Base-by-base conservation (phyloP, 2,113 vertebrate species). In the Lepisosteus oculatus region DNA sequence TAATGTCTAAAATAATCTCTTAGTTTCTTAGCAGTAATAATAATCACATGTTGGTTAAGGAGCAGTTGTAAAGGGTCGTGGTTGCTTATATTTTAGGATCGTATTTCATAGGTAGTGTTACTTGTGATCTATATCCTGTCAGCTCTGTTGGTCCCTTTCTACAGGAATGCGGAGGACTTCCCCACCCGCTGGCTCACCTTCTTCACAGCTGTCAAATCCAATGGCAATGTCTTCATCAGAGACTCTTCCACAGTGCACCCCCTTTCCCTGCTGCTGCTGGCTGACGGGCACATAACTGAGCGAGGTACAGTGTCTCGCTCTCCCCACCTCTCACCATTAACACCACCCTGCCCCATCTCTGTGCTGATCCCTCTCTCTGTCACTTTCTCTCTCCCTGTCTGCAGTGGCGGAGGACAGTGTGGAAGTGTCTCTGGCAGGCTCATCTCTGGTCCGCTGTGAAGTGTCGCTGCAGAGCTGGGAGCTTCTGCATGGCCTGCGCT, bases 171-270 rank as follows among this genome's bases (percentile, higher is more conserved):
- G 0, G 85, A 89, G 0, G 78, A 89, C 13, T 85, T 97, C 1
- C 91, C 92, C 55, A 95, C 94, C 85, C 96, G 95, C 44, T 98
- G 96, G 97, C 85, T 99, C 69, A 98, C 97, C 0, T 99, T 96
- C 74, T 99, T 96, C 88, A 94, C 91, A 70, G 97, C 97, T 0
- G 88, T 98, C 54, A 95, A 98, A 80, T 98, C 96, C 71, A 94
- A 87, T 0, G 95, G 91, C 0, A 86, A 81, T 0, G 95, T 99
- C 15, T 99, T 99, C 9, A 93, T 99, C 75, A 86, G 97, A 65
- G 97, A 99, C 84, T 96, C 94, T 4, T 97, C 96, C 4, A 85
- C 90, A 51, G 95, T 97, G 45, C 95, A 97, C 84, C 96, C 97
- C 0, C 86, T 99, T 1, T 94, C 96, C 0, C 90, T 98, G 81